Percentiles rank a stretch among this genome's conserved stretches.
These are phyloP conservation scores for Podarcis raffonei DNA, from an alignment of 2,113 vertebrate genomes.

Conservation along the genomic window DNA sequence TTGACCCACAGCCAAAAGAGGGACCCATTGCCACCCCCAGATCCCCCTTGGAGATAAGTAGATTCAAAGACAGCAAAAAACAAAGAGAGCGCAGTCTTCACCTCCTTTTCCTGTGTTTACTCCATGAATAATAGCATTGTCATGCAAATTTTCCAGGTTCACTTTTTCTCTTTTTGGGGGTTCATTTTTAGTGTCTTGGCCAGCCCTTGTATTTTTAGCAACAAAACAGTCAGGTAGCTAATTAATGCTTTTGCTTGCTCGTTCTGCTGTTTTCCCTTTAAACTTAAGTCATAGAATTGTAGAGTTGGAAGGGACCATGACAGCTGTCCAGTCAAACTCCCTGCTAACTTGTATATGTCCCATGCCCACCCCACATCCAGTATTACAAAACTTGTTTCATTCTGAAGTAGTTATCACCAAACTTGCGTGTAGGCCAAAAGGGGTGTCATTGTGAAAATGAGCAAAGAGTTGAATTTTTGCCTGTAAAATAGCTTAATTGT, in stretches of 20 bases:
- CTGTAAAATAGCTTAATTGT: neutral
- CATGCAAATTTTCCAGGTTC: constrained; percentile 30
- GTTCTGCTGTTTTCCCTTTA: neutral
- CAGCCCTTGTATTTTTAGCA: neutral
- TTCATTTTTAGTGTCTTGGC: neutral
- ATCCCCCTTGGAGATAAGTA: constrained; percentile 31
- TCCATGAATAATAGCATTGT: neutral
- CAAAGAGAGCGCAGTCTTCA: accelerated
- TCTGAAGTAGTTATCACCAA: neutral
- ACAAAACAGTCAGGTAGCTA: neutral
- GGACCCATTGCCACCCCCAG: constrained; percentile 39
- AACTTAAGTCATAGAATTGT: neutral
- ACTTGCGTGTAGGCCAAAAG: no score
- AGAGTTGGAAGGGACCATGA: no score
- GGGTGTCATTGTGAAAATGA: neutral
- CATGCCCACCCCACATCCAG: no score
- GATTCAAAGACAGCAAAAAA: constrained; percentile 24
- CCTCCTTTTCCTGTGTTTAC: neutral
- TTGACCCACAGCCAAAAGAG: constrained; percentile 53
- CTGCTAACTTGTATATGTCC: neutral
- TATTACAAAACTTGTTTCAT: neutral
- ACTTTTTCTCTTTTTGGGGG: neutral
- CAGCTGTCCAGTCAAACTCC: no score
- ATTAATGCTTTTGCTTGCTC: neutral
- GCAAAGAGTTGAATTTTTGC: neutral